These are phyloP conservation scores for Tupaia chinensis DNA, from an alignment of 2,113 vertebrate genomes.

Conservation along the genomic window DNA sequence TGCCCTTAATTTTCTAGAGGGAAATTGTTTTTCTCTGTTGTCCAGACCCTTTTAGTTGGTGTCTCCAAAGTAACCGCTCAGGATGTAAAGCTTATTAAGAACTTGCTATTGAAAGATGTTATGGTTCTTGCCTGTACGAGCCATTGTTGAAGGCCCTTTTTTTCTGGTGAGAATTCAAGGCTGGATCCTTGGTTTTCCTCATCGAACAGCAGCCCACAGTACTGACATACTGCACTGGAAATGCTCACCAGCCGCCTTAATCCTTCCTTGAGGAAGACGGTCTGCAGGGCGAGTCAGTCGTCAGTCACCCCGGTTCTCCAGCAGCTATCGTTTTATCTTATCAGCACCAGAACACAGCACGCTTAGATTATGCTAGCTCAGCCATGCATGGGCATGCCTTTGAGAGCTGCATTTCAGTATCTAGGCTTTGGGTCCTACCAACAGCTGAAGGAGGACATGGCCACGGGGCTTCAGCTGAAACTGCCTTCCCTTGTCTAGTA, in stretches of 20 bases:
- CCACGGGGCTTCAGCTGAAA: neutral
- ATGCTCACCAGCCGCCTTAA: neutral
- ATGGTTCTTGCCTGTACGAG: neutral
- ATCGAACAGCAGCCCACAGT: neutral
- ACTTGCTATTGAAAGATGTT: neutral
- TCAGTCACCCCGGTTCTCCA: neutral
- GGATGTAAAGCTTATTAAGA: constrained; percentile 5
- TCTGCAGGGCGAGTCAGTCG: neutral
- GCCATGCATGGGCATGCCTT: neutral
- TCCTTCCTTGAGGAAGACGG: neutral
- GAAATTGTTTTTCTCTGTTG: constrained; percentile 27
- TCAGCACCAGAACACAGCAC: neutral
- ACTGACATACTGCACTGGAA: neutral
- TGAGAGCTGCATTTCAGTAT: neutral
- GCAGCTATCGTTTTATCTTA: neutral
- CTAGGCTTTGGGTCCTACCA: neutral
- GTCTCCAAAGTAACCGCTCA: constrained; percentile 1
- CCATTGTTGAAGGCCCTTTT: neutral
- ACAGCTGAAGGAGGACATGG: neutral
- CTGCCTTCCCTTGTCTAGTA: neutral
- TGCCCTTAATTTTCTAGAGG: constrained; percentile 37
- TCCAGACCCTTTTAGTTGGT: neutral
- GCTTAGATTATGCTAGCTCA: rapidly evolving
- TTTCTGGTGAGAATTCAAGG: neutral
- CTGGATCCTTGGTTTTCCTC: neutral